Base-by-base conservation (phyloP, 1,140 invertebrate genomes). In the Sweltsa coloradensis region DNA sequence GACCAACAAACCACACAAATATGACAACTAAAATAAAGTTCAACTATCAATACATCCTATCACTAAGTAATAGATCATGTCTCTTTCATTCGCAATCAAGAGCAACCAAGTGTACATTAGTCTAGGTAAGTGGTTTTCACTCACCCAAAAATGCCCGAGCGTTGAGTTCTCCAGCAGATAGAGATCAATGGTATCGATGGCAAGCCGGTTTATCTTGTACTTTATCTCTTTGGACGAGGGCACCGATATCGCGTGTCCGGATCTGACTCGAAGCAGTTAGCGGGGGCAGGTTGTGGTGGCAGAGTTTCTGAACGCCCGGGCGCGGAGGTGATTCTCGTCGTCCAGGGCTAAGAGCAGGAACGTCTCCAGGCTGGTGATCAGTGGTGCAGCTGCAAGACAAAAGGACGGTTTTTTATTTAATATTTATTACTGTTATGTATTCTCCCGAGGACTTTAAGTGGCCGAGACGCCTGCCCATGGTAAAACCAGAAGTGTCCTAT, bases 121-220 rank as follows among this genome's bases (percentile, higher is more conserved):
- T 37, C 7, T 2, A 6, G 6, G 21, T n/a, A 36, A 7, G 4
- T 36, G 11, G 18, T 7, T 5, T 29, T 22, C 11, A 40, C 45
- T 18, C 61, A 87, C 79, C 83, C 88, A 89, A 0, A 94, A 60
- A 62, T 93, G 86, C 19, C 94, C 67, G 0, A 86, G 86, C 6
- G 87, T 89, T 14, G 87, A 87, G 19, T 75, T 76, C 66, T 98
- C 94, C 26, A 93, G 83, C 3, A 98, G 62, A 66, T 89, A 90
- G 4, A 98, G 69, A 66, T 96, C 90, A 4, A 98, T 69, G 0
- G 84, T 79, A 68, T 99, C 95, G 19, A 99, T 71, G 1, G 89
- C 85, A 1, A 96, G 70, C 19, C 95, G 72, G 5, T 87, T 85
- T 82, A 98, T 89, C 57, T 83, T 78, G 60, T 99, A 99, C 60